These are phyloP conservation scores for Coleophora flavipennella DNA, from an alignment of 2,888 invertebrate species.

Conservation along the genomic window DNA sequence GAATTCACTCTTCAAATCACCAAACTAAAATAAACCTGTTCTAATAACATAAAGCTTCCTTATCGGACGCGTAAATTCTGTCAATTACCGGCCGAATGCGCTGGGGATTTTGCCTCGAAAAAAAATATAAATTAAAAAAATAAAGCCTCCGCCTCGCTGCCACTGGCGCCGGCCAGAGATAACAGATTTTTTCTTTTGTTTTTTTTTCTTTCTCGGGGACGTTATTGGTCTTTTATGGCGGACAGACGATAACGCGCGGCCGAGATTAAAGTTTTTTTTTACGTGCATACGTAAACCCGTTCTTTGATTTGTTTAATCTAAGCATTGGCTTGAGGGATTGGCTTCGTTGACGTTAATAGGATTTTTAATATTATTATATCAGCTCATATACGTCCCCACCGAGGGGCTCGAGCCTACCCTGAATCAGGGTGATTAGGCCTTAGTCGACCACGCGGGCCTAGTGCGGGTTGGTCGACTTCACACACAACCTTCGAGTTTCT, in stretches of 20 bases:
- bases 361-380: no score
- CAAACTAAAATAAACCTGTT: conserved; percentile 19
- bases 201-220: conserved; percentile 33
- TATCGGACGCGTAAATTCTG: conserved; percentile 57
- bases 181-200: conserved; percentile 34
- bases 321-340: conserved; percentile 5
- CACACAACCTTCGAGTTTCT: no score
- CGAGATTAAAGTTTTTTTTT: conserved; percentile 22
- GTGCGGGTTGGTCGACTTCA: no score
- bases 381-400: no score
- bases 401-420: no score
- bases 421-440: no score
- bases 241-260: conserved; percentile 28
- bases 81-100: conserved; percentile 36
- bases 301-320: conserved; percentile 16
- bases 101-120: conserved; percentile 23
- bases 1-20: conserved; percentile 3
- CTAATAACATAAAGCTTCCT: conserved; percentile 31
- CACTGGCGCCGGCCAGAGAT: conserved; percentile 52
- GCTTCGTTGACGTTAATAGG: no score
- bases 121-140: conserved; percentile 16
- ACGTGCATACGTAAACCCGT: conserved; percentile 26
- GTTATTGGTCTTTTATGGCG: conserved; percentile 44
- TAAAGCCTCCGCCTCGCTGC: conserved; percentile 28
- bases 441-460: no score